phyloP scores from a whole-genome alignment of 2,113 vertebrate species.

The Sander lucioperca region DNA sequence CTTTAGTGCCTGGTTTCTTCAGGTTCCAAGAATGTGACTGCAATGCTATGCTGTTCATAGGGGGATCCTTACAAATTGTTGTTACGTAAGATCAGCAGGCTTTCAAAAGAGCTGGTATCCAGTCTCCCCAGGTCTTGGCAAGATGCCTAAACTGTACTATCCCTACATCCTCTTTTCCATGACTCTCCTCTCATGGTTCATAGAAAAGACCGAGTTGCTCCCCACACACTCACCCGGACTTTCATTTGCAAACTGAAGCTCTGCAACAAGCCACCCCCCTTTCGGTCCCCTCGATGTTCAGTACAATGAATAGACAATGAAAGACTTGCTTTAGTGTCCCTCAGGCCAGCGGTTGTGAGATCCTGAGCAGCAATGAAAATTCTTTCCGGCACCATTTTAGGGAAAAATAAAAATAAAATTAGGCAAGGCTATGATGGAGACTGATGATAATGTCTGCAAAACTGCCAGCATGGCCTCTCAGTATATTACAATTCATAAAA shows the following conservation, averaged over 20 bases:
- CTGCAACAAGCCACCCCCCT: conserved; percentile 60
- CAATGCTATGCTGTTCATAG: conserved; percentile 51
- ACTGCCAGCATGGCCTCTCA: conserved; percentile 1
- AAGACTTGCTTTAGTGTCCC: conserved; percentile 32
- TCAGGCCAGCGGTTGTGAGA: conserved; percentile 5
- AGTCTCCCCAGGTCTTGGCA: conserved; percentile 62
- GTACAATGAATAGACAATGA: conserved; percentile 59
- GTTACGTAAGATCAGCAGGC: conserved; percentile 63
- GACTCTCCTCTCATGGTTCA: conserved; percentile 54
- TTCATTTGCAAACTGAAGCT: conserved; percentile 69
- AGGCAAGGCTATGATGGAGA: conserved; percentile 2
- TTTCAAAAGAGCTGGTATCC: conserved; percentile 61
- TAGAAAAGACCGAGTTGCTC: conserved; percentile 45
- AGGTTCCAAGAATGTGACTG: conserved; percentile 53
- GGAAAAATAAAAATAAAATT: conserved; percentile 31
- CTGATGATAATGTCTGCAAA: conserved; percentile 15
- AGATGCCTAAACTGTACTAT: conserved; percentile 57
- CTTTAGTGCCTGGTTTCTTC: conserved; percentile 11
- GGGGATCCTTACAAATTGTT: conserved; percentile 58
- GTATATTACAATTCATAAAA: conserved; percentile 22
- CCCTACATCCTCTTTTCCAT: conserved; percentile 52
- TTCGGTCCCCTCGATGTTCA: conserved; percentile 48
- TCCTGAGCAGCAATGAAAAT: conserved; percentile 49
- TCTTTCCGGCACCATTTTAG: conserved; percentile 15
- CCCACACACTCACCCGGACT: conserved; percentile 32